phyloP scores from a whole-genome alignment of 2,888 invertebrate genomes.

The Pandemis corylana region DNA sequence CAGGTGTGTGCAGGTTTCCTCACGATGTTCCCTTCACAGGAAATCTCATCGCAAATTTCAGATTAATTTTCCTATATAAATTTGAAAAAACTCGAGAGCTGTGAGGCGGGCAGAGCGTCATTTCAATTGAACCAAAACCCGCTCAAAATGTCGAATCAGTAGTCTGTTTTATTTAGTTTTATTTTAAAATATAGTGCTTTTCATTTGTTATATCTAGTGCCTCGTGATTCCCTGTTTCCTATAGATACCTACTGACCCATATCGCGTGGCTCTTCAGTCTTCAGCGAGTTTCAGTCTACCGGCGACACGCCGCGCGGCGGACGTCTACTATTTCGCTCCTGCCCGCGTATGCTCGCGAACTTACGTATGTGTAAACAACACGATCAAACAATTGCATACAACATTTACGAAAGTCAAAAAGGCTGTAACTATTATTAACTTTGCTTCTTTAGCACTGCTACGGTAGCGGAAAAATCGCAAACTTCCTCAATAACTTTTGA shows the following conservation, averaged over 20 bases:
- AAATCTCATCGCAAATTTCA: no score
- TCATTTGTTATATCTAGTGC: not conserved
- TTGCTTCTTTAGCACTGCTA: not conserved
- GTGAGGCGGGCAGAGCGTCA: no score
- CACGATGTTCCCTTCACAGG: no score
- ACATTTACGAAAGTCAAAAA: not conserved
- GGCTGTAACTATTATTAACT: not conserved
- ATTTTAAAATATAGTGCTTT: no score
- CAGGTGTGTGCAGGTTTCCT: no score
- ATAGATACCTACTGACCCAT: constrained; percentile 2
- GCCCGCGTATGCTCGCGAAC: not conserved
- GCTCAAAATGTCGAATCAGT: no score
- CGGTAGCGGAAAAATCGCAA: not conserved
- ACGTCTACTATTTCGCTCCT: constrained; percentile 3
- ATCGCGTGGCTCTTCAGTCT: constrained; percentile 4
- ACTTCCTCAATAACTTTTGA: constrained; percentile 15
- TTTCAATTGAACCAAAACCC: no score
- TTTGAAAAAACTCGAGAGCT: no score
- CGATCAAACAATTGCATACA: not conserved
- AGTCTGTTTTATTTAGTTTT: no score
- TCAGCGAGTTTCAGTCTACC: constrained; percentile 20
- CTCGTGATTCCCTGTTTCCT: not conserved
- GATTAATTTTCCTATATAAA: no score
- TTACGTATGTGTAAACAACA: not conserved
- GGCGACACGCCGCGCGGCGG: constrained; percentile 29